A percentile compares a stretch with the other conserved stretches of the same genome.
These are phyloP conservation scores for Callosobruchus maculatus DNA, from an alignment of 2,888 invertebrate species.

Conservation along the genomic window DNA sequence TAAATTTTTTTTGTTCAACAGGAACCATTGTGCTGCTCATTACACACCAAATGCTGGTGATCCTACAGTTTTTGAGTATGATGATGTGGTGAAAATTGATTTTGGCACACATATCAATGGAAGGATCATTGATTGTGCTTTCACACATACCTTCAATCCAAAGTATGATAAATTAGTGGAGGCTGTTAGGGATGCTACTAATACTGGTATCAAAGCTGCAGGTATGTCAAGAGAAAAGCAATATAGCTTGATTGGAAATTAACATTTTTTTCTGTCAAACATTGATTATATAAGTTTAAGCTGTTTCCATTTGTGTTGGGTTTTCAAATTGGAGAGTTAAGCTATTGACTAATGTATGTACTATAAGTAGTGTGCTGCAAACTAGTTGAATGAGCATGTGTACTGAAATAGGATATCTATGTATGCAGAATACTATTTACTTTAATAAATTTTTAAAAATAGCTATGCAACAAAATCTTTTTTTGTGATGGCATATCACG, in stretches of 20 bases:
- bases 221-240: constrained; percentile 24
- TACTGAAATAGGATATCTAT: no score
- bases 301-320: no score
- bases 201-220: constrained; percentile 85
- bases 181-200: constrained; percentile 97
- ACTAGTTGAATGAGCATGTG: no score
- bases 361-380: no score
- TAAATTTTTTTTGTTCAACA: constrained; percentile 59
- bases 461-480: no score
- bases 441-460: no score
- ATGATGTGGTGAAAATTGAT: constrained; percentile 98
- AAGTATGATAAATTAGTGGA: constrained; percentile 92
- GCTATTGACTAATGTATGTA: no score
- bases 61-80: constrained; percentile 86
- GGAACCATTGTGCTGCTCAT: constrained; percentile 97
- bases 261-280: no score
- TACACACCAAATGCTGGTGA: constrained; percentile 99
- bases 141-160: constrained; percentile 94
- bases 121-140: constrained; percentile 97
- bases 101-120: constrained; percentile 98
- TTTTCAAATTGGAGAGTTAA: neutral
- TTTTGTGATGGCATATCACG: no score
- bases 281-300: no score
- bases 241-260: no score
- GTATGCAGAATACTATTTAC: no score